Conservation (phyloP, 2,113 vertebrate species). For the Polypterus senegalus region DNA sequence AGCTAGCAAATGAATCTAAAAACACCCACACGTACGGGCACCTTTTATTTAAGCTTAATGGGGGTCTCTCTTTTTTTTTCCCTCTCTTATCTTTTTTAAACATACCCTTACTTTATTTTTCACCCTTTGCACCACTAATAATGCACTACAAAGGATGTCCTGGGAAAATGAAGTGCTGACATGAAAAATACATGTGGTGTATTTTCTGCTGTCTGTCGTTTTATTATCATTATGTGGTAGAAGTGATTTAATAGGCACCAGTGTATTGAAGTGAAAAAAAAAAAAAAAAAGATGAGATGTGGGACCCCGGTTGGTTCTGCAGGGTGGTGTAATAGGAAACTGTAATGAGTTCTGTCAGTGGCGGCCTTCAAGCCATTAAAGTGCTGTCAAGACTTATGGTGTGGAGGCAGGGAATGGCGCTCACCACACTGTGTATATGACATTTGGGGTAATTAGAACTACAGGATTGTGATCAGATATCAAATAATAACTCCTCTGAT, state of each 20-base stretch:
- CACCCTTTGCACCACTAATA: no score
- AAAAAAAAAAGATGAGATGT: conserved; percentile 3
- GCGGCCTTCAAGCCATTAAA: conserved; percentile 15
- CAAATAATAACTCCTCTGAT: conserved; percentile 3
- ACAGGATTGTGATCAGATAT: conserved; percentile 7
- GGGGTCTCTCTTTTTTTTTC: no score
- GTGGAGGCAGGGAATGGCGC: neutral
- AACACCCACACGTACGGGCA: no score
- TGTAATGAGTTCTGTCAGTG: conserved; percentile 7
- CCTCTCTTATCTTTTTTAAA: no score
- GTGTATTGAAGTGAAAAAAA: conserved; percentile 4
- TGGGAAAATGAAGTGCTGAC: no score
- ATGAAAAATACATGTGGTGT: neutral
- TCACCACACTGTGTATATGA: conserved; percentile 2
- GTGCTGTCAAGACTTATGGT: conserved; percentile 8
- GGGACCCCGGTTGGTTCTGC: neutral
- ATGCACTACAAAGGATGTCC: no score
- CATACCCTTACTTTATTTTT: no score
- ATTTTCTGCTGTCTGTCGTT: conserved; percentile 1
- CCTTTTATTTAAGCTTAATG: no score
- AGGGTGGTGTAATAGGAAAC: conserved; percentile 2
- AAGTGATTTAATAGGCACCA: conserved; percentile 2
- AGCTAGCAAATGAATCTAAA: no score
- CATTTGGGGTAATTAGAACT: conserved; percentile 16
- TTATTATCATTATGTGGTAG: neutral